Base-by-base conservation (phyloP, 1,140 invertebrate species). In the Dreissena rostriformis region DNA sequence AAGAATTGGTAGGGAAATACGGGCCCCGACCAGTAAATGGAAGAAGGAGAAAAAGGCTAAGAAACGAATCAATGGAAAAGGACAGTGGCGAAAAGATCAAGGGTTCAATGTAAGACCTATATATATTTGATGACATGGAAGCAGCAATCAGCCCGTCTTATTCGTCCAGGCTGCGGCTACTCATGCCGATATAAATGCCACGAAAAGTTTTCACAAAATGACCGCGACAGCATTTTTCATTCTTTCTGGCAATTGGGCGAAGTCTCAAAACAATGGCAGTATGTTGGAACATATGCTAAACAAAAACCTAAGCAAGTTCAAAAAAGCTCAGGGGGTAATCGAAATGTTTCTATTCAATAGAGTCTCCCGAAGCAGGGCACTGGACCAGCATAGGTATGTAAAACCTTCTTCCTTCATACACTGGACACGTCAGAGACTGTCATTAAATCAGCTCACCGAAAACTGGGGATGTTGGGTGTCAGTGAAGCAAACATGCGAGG, bases 381-480 rank as follows among this genome's bases (percentile, higher is more conserved):
- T 17, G 39, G 19, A 17, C 10, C n/a, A 52, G 17, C 6, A 57
- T 2, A 52, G 65, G 75, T 78, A 10, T 75, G 65, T 24, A 78
- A 66, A 78, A 24, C 22, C 5, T 78, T 78, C 67, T 78, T 78
- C 26, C 52, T 78, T 12, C 7, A 66, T 67, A 78, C 75, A n/a
- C 28, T 67, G 0, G 22, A 57, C n/a, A 67, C 52, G 1, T 66
- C 75, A 15, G 29, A 78, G 14, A 65, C 28, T 26, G 24, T 51
- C 2, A 78, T 78, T 7, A n/a, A 11, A 29, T 67, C 75, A 49
- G 75, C 39, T 12, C 63, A 78, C 28, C 52, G 61, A 14, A 49
- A 51, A 61, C 17, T 24, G 10, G 15, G 12, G 12, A 53, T 57
- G 5, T 11, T 53, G 15, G 57, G 61, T 49, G 61, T 63, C 14